These are phyloP conservation scores for Pristionchus mayeri DNA, from an alignment of 2,888 invertebrate species.

Conservation along the genomic window DNA sequence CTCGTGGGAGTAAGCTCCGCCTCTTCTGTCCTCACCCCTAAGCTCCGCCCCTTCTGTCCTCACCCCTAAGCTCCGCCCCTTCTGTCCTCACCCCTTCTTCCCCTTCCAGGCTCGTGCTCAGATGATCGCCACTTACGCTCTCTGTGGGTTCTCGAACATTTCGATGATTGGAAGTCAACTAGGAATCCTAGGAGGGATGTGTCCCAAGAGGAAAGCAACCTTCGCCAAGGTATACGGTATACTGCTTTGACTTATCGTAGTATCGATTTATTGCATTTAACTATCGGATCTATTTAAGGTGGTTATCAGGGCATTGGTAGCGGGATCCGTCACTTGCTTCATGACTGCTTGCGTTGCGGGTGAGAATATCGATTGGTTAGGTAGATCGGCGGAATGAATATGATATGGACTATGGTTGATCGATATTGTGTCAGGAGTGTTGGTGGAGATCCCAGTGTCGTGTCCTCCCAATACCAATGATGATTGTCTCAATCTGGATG, in stretches of 20 bases:
- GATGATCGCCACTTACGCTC: conserved; percentile 76
- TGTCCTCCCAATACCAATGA: conserved; percentile 22
- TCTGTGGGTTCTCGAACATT: conserved; percentile 79
- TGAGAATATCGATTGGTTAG: not conserved
- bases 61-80: not conserved
- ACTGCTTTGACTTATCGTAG: not conserved
- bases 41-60: not conserved
- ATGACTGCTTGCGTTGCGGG: conserved; percentile 50
- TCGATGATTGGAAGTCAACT: conserved; percentile 78
- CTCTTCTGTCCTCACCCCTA: not conserved
- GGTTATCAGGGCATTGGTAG: conserved; percentile 45
- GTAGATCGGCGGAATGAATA: too few relatives aligned
- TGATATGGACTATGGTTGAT: not conserved
- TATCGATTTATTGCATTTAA: too few relatives aligned
- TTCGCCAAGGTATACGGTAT: conserved; percentile 58
- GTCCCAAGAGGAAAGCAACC: conserved; percentile 57
- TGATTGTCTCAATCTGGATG: conserved; percentile 45
- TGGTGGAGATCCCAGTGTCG: conserved; percentile 38
- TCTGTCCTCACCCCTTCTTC: not conserved
- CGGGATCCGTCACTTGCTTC: conserved; percentile 49
- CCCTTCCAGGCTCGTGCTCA: conserved; percentile 58
- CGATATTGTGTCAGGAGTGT: not conserved
- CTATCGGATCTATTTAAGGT: conserved; percentile 47
- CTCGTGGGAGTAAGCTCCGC: conserved; percentile 46
- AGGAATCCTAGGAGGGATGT: conserved; percentile 69